These are phyloP conservation scores for Campoletis raptor DNA, from an alignment of 2,888 invertebrate species.

Conservation along the genomic window DNA sequence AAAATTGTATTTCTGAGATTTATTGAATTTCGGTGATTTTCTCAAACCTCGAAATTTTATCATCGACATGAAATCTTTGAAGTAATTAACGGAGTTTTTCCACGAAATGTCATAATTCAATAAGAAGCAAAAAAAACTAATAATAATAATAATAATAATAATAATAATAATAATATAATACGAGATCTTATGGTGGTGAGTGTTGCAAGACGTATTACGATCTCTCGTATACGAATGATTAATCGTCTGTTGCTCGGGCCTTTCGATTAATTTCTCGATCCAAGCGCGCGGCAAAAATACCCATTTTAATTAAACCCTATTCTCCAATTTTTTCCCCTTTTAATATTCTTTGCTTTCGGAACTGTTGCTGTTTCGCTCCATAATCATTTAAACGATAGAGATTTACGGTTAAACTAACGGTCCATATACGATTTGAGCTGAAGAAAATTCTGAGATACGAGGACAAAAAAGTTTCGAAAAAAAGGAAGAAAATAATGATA, in stretches of 20 bases:
- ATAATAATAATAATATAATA: slow-evolving; percentile 39
- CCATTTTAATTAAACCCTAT: slow-evolving; percentile 26
- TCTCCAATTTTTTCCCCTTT: slow-evolving; percentile 16
- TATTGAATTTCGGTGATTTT: too few species aligned
- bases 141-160: too few species aligned
- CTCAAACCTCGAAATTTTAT: background rate
- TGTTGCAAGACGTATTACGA: slow-evolving; percentile 32
- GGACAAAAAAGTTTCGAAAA: background rate
- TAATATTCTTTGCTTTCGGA: background rate
- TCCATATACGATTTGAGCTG: background rate
- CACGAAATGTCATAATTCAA: background rate
- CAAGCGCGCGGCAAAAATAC: slow-evolving; percentile 7
- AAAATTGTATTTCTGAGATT: too few species aligned
- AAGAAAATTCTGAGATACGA: background rate
- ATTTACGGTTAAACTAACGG: slow-evolving; percentile 46
- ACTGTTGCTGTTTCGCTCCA: background rate
- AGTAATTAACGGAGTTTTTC: background rate
- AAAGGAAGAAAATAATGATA: background rate
- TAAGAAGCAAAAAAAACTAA: slow-evolving; percentile 24
- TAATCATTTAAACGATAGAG: slow-evolving; percentile 11
- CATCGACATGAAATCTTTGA: background rate
- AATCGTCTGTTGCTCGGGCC: slow-evolving; percentile 25
- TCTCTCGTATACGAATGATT: slow-evolving; percentile 30
- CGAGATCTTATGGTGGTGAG: background rate
- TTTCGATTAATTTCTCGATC: slow-evolving; percentile 19